phyloP scores from a whole-genome alignment of 2,888 invertebrate species.

The Branchellion lobata region DNA sequence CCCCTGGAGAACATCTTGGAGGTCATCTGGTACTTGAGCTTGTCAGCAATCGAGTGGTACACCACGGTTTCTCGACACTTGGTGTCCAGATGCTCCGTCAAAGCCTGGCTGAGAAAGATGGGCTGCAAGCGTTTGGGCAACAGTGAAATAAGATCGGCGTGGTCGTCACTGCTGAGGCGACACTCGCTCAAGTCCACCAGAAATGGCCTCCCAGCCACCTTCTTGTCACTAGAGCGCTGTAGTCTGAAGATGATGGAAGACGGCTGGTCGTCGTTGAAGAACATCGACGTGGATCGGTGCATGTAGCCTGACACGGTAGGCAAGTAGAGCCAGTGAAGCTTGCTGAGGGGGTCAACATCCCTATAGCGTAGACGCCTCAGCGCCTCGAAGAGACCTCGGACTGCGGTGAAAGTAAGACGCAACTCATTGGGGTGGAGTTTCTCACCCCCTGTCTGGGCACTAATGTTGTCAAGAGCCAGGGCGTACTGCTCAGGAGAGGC shows the following conservation, averaged over 20 bases:
- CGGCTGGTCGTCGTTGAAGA: constrained; percentile 52
- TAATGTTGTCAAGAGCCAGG: constrained; percentile 51
- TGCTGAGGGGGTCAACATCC: constrained; percentile 35
- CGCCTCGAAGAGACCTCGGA: constrained; percentile 51
- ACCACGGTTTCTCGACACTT: constrained; percentile 47
- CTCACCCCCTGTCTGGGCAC: constrained; percentile 48
- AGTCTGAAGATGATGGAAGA: constrained; percentile 46
- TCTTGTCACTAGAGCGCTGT: constrained; percentile 33
- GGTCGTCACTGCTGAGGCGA: constrained; percentile 49
- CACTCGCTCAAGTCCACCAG: constrained; percentile 53
- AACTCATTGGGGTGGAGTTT: constrained; percentile 54
- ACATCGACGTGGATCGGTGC: constrained; percentile 49
- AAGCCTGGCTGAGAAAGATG: constrained; percentile 50
- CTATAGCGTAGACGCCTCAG: constrained; percentile 49
- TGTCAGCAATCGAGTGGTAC: constrained; percentile 50
- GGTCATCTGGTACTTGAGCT: constrained; percentile 51
- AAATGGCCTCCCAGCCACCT: constrained; percentile 46
- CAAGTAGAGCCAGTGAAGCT: constrained; percentile 47
- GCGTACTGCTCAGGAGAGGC: constrained; percentile 53
- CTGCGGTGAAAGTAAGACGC: constrained; percentile 52
- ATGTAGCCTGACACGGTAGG: constrained; percentile 49
- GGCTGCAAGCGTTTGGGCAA: constrained; percentile 52
- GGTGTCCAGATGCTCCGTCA: constrained; percentile 52
- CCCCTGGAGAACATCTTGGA: constrained; percentile 51
- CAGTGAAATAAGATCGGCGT: constrained; percentile 50